Conservation (phyloP, 2,797 vertebrate species). For the Chiroxiphia lanceolata region DNA sequence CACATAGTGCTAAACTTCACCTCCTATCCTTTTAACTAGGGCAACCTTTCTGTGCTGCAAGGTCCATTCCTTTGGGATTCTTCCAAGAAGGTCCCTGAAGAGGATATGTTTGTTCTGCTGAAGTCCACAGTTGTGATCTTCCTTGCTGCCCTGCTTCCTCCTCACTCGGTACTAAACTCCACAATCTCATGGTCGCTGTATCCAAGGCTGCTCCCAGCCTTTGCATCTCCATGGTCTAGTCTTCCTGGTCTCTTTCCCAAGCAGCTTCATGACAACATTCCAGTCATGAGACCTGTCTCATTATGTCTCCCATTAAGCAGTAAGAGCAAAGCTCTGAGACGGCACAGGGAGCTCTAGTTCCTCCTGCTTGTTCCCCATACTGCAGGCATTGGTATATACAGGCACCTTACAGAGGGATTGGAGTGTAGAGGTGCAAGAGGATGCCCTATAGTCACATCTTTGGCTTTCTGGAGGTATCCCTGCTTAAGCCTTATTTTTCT, state of each 20-base stretch:
- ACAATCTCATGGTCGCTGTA: no score
- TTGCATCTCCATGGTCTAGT: neutral
- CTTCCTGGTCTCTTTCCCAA: neutral
- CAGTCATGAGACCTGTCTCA: neutral
- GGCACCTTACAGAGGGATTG: neutral
- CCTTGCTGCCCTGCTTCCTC: no score
- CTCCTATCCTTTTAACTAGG: no score
- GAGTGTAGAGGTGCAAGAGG: neutral
- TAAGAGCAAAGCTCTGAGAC: neutral
- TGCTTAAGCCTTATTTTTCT: no score
- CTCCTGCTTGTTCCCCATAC: neutral
- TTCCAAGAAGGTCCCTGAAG: neutral
- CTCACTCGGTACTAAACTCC: no score
- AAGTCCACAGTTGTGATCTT: neutral
- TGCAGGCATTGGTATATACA: neutral
- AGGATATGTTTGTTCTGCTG: neutral
- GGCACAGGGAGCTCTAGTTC: neutral
- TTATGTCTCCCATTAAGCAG: neutral
- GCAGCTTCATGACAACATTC: neutral
- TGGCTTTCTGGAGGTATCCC: no score
- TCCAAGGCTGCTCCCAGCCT: neutral
- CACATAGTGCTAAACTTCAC: no score
- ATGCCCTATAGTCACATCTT: no score
- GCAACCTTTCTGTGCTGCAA: no score
- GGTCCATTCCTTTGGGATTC: no score